A percentile compares a stretch with the other conserved stretches of the same genome.
Conservation (phyloP, 2,113 vertebrate species). For the Neopipo cinnamomea region DNA sequence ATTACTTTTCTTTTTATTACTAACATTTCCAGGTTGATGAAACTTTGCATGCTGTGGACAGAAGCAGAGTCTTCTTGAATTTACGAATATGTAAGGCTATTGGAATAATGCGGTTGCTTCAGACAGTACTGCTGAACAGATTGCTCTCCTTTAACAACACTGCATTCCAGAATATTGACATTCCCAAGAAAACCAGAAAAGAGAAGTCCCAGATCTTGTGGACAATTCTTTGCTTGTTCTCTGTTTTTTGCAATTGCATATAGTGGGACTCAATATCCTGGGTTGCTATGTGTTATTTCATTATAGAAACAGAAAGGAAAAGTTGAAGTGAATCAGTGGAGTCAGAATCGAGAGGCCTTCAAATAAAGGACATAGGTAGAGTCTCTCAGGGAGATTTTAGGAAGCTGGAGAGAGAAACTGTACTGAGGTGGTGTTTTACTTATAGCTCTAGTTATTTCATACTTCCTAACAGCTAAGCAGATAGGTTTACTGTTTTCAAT, state of each 20-base stretch:
- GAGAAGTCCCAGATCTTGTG: neutral
- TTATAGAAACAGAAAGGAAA: neutral
- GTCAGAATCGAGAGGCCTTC: neutral
- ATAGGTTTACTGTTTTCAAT: neutral
- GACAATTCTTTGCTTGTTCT: neutral
- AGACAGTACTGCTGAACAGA: neutral
- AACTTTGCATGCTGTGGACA: neutral
- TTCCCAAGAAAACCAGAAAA: neutral
- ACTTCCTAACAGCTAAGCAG: neutral
- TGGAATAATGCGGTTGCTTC: neutral
- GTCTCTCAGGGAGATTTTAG: neutral
- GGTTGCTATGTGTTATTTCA: neutral
- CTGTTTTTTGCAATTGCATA: neutral
- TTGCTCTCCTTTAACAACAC: neutral
- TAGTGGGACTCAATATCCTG: neutral
- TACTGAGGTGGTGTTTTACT: neutral
- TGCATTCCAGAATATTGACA: neutral
- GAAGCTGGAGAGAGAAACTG: neutral
- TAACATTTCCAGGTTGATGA: neutral
- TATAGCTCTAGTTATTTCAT: neutral
- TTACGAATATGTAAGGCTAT: neutral
- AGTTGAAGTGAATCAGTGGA: neutral
- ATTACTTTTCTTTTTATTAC: neutral
- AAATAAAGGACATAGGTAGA: neutral
- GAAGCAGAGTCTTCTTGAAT: neutral